phyloP scores from a whole-genome alignment of 2,888 invertebrate genomes.

The Eilema griseolum region DNA sequence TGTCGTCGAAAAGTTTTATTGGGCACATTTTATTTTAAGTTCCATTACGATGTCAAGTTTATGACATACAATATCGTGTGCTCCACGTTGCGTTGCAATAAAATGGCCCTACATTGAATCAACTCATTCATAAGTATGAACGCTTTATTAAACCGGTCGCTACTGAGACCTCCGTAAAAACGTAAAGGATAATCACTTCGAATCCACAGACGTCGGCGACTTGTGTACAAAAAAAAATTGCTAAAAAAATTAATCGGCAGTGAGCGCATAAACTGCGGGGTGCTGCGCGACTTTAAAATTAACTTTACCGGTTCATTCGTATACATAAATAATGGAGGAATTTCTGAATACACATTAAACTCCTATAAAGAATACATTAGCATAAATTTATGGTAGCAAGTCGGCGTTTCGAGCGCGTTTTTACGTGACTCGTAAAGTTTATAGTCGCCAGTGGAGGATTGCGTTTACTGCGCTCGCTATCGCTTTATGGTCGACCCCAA shows the following conservation, averaged over 20 bases:
- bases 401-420: constrained; percentile 86
- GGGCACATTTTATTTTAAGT: constrained; percentile 70
- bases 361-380: constrained; percentile 88
- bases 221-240: constrained; percentile 68
- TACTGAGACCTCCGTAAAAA: constrained; percentile 57
- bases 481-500: constrained; percentile 86
- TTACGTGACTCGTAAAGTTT: constrained; percentile 87
- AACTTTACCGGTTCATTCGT: constrained; percentile 86
- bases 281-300: constrained; percentile 84
- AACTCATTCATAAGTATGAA: constrained; percentile 60
- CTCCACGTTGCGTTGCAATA: constrained; percentile 51
- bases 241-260: constrained; percentile 74
- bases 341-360: constrained; percentile 87
- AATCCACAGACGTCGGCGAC: constrained; percentile 66
- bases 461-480: constrained; percentile 86
- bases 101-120: constrained; percentile 56
- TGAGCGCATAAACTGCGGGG: constrained; percentile 77
- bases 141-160: constrained; percentile 59
- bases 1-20: constrained; percentile 78
- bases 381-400: constrained; percentile 87
- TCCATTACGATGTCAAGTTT: constrained; percentile 67
- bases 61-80: constrained; percentile 59
- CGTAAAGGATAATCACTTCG: constrained; percentile 65
- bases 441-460: constrained; percentile 86
- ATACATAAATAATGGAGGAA: constrained; percentile 86